Evolutionary conservation across 2,888 invertebrate genomes (phyloP).

Genomic region (Ophion costatus): DNA sequence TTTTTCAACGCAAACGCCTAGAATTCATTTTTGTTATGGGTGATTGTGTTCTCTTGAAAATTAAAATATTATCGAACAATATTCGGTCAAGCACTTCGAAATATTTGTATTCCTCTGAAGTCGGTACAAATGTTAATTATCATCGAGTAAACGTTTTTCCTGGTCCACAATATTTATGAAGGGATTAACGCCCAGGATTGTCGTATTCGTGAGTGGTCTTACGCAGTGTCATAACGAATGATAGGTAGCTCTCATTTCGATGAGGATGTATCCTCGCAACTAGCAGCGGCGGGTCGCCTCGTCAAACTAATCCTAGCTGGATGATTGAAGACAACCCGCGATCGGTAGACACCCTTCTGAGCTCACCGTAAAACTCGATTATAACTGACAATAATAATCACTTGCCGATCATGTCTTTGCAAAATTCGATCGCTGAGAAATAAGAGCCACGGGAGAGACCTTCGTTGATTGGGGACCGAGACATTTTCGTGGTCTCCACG

Average conservation of each 20-base stretch:
- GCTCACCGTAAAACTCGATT: slow-evolving; percentile 1
- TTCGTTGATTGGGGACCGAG: slow-evolving; percentile 37
- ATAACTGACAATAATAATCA: slow-evolving; percentile 41
- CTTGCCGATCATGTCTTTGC: not conserved
- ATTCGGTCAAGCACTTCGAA: not conserved
- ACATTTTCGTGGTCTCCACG: slow-evolving; percentile 7
- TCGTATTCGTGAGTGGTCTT: slow-evolving; percentile 29
- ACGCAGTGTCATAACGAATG: slow-evolving; percentile 42
- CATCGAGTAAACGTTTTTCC: slow-evolving; percentile 20
- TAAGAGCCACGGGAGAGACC: slow-evolving; percentile 14
- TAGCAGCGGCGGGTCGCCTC: slow-evolving; percentile 48
- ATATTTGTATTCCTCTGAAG: slow-evolving; percentile 8
- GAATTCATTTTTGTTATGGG: not conserved
- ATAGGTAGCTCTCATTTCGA: slow-evolving; percentile 46
- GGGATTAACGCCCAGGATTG: slow-evolving; percentile 46
- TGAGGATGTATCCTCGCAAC: slow-evolving; percentile 34
- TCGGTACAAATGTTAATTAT: slow-evolving; percentile 32
- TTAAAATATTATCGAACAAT: slow-evolving; percentile 30
- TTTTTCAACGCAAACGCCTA: slow-evolving; percentile 5
- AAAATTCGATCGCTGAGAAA: slow-evolving; percentile 29
- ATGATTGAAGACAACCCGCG: slow-evolving; percentile 68
- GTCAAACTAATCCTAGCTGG: slow-evolving; percentile 71
- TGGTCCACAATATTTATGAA: slow-evolving; percentile 51
- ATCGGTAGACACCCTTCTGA: slow-evolving; percentile 3
- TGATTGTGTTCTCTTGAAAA: not conserved